Evolutionary conservation across 1,140 invertebrate species (phyloP).

Genomic region (Papilio machaon): DNA sequence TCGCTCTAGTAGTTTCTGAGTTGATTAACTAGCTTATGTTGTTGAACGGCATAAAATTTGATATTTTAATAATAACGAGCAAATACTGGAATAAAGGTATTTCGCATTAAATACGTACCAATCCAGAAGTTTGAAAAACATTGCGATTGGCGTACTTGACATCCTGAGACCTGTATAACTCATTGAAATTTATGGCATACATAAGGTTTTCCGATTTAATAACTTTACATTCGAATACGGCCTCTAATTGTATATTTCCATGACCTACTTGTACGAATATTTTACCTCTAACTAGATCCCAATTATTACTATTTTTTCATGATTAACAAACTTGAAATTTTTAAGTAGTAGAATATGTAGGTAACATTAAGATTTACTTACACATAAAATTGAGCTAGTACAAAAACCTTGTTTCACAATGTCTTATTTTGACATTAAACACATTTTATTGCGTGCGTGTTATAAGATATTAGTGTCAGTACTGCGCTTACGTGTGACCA

Average conservation of each 20-base stretch:
- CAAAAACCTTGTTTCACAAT: not conserved
- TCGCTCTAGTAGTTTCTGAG: no score
- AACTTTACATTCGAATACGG: not conserved
- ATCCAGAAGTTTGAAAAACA: not conserved
- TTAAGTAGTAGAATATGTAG: no score
- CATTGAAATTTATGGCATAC: conserved; percentile 13
- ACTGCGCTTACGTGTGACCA: not conserved
- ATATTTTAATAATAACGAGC: no score
- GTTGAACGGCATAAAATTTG: no score
- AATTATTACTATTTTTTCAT: not conserved
- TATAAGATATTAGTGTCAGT: not conserved
- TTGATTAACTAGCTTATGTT: no score
- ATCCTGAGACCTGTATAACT: not conserved
- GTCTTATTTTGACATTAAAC: not conserved
- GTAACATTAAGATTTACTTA: not conserved
- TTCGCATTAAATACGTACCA: not conserved
- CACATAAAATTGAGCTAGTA: not conserved
- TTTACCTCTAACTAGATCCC: not conserved
- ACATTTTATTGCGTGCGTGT: conserved; percentile 15
- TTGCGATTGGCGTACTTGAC: not conserved
- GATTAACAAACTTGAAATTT: no score
- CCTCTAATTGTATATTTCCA: not conserved
- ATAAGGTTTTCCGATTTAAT: conserved; percentile 1
- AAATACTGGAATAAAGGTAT: no score
- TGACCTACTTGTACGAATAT: not conserved